A percentile compares a stretch with the other conserved stretches of the same genome.
Evolutionary conservation across 2,888 invertebrate genomes (phyloP).

Genomic region (Eurois occulta): DNA sequence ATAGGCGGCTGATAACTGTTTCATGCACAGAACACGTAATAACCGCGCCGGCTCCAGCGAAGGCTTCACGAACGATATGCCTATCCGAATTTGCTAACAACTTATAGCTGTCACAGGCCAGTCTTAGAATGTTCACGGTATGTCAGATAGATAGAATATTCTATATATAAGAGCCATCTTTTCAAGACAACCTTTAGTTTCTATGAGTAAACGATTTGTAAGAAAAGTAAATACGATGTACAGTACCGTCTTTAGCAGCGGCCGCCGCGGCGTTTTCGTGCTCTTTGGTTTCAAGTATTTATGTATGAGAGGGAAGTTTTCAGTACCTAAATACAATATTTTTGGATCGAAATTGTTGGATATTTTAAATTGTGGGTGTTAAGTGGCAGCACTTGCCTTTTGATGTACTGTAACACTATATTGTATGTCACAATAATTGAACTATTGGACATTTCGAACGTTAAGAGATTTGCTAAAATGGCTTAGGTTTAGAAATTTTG

Average conservation of each 20-base stretch:
- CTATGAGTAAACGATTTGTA: neutral
- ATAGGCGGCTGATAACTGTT: slow-evolving; percentile 14
- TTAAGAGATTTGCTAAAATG: slow-evolving; percentile 4
- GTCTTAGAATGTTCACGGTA: neutral
- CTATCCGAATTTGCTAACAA: neutral
- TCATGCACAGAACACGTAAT: neutral
- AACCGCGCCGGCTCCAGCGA: neutral
- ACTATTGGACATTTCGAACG: slow-evolving; percentile 41
- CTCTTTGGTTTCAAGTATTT: neutral
- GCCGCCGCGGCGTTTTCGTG: neutral
- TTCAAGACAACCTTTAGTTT: neutral
- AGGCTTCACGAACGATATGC: neutral
- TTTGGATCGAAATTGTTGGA: slow-evolving; percentile 45
- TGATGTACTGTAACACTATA: neutral
- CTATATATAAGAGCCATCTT: too few relatives aligned
- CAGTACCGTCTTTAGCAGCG: neutral
- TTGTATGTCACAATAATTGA: slow-evolving; percentile 7
- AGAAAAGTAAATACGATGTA: neutral
- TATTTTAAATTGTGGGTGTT: slow-evolving; percentile 34
- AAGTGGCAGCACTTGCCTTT: slow-evolving; percentile 28
- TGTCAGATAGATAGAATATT: neutral
- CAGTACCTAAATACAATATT: slow-evolving; percentile 32
- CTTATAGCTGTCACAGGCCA: neutral
- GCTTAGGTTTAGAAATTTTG: slow-evolving; percentile 10
- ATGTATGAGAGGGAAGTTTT: neutral